Evolutionary conservation across 2,888 invertebrate species (phyloP).

Genomic region (Phania funesta): DNA sequence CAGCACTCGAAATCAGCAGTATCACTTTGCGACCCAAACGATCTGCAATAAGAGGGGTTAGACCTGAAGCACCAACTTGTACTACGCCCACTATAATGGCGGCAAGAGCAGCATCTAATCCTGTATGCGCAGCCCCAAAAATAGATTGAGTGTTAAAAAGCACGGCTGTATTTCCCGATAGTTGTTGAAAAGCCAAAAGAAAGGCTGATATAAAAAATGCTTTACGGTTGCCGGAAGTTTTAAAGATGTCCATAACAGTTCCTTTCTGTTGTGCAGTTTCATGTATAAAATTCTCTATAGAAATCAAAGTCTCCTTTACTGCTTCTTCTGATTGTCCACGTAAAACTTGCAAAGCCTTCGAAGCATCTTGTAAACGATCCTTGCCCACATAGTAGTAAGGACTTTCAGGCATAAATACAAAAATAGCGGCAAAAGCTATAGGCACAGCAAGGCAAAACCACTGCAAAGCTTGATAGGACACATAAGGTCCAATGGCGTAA

Average conservation of each 20-base stretch:
- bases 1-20: constrained; percentile 85
- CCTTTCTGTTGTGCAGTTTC: constrained; percentile 71
- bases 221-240: constrained; percentile 86
- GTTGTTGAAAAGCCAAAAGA: constrained; percentile 90
- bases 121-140: constrained; percentile 85
- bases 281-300: constrained; percentile 33
- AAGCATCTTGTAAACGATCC: constrained; percentile 83
- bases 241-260: constrained; percentile 82
- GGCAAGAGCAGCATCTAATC: constrained; percentile 83
- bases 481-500: constrained; percentile 87
- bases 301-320: constrained; percentile 83
- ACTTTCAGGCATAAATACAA: constrained; percentile 90
- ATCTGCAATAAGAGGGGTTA: constrained; percentile 89
- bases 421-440: constrained; percentile 82
- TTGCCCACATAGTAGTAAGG: constrained; percentile 86
- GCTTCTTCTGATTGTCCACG: constrained; percentile 83
- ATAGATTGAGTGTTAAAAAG: constrained; percentile 89
- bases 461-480: constrained; percentile 84
- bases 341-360: constrained; percentile 84
- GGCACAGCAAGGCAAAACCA: constrained; percentile 85
- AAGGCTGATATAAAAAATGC: constrained; percentile 88
- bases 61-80: constrained; percentile 86
- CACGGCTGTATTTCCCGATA: constrained; percentile 90
- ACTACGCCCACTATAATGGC: constrained; percentile 88
- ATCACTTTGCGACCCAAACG: constrained; percentile 87